Conservation (phyloP, 2,113 vertebrate genomes). For the Fukomys damarensis region DNA sequence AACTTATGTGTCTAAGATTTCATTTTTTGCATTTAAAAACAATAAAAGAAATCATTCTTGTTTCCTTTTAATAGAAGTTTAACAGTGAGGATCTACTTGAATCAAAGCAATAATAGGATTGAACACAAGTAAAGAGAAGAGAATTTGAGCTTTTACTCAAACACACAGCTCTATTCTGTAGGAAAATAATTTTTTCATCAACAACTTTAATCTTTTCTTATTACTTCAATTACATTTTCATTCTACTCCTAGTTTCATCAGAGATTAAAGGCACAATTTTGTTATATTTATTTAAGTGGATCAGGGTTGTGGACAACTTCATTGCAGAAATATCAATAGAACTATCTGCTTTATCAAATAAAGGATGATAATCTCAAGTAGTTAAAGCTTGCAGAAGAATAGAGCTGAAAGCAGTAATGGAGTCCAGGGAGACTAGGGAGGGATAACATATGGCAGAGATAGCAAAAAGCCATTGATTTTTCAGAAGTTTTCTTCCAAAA, state of each 20-base stretch:
- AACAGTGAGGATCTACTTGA: conserved; percentile 12
- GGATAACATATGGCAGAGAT: not conserved
- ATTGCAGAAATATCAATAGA: conserved; percentile 42
- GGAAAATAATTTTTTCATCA: conserved; percentile 51
- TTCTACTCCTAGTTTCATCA: conserved; percentile 41
- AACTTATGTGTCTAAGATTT: conserved; percentile 19
- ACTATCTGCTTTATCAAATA: conserved; percentile 56
- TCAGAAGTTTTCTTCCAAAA: conserved; percentile 55
- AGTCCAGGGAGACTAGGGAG: not conserved
- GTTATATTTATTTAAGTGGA: conserved; percentile 52
- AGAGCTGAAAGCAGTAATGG: not conserved
- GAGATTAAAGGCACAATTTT: conserved; percentile 49
- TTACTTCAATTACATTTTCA: conserved; percentile 50
- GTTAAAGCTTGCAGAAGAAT: conserved; percentile 12
- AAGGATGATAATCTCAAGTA: conserved; percentile 9
- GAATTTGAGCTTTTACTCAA: conserved; percentile 41
- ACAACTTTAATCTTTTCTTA: conserved; percentile 13
- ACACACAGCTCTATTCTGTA: not conserved
- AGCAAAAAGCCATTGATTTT: conserved; percentile 26
- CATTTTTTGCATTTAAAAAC: conserved; percentile 45
- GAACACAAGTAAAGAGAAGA: not conserved
- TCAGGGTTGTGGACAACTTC: conserved; percentile 1
- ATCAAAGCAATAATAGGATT: conserved; percentile 22
- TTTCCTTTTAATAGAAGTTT: conserved; percentile 14
- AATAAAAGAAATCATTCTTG: not conserved